Conservation (phyloP, 1,140 invertebrate genomes). For the Magallana gigas region DNA sequence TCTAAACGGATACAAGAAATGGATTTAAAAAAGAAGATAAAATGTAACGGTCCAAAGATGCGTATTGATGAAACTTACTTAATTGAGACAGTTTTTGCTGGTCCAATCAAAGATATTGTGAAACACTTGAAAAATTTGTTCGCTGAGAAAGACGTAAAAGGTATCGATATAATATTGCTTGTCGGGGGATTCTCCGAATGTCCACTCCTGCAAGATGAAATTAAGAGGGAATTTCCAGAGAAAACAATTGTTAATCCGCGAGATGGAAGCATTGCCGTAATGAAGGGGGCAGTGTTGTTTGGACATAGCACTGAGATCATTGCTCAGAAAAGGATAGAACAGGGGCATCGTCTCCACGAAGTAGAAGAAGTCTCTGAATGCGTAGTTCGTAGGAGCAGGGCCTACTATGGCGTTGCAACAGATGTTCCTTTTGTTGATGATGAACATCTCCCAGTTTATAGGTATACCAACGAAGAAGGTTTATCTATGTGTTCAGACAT, state of each 20-base stretch:
- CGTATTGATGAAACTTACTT: too few relatives aligned
- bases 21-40: background rate
- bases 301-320: slow-evolving; percentile 37
- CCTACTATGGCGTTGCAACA: background rate
- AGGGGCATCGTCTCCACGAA: background rate
- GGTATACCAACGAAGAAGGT: background rate
- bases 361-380: background rate
- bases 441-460: background rate
- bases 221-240: background rate
- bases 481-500: background rate
- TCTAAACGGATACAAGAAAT: background rate
- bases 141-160: too few relatives aligned
- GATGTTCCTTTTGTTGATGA: background rate
- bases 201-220: background rate
- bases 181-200: too few relatives aligned
- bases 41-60: background rate
- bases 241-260: background rate
- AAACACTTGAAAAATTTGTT: too few relatives aligned
- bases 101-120: too few relatives aligned
- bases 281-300: slow-evolving; percentile 41
- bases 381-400: background rate
- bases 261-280: slow-evolving; percentile 22
- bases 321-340: background rate
- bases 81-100: too few relatives aligned
- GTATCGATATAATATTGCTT: too few relatives aligned